Evolutionary conservation across 2,888 invertebrate species (phyloP), one percentile per base, ranked within the genome.

Genomic region (Sinopyrophorus schimmeli): DNA sequence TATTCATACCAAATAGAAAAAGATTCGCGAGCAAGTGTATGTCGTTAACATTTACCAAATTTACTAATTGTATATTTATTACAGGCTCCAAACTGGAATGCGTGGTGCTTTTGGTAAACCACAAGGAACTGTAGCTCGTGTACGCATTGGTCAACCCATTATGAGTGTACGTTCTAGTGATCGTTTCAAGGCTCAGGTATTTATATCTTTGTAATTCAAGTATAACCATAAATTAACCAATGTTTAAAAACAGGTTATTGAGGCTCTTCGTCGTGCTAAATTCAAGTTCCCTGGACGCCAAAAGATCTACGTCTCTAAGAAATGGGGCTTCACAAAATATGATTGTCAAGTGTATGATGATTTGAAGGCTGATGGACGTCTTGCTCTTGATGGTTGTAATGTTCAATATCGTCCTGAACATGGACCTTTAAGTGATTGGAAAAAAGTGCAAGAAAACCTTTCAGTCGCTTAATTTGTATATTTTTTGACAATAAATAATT

Each of bases 261-360:
- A 99, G 75, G 97, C 99, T 74, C 83, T 99, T 62, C 86, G 99
- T 76, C 91, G 99, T 83, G 98, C 99, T 60, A 99, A 99, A 81
- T 99, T 99, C 84, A 99, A 99, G 90, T 99, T 94, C 84, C 99
- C 99, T 42, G 99, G 99, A 58, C 91, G 99, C 69, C 99, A 99
- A 76, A 98, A 99, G 87, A 96, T 99, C 76, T 95, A 95, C 65
- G 84, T 97, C 7, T 98, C 98, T 30, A 95, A 96, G 79, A 96
- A 92, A 74, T 98, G 95, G 93, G 99, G 99, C 47, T 99, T 99
- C 79, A 99, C 99, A 12, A 97, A 94, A 75, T 99, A 94, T 76
- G 91, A 95, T 51, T 85, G 92, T 44, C 90, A 87, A 20, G 87
- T 87, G 49, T 99, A 89, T 68, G 94, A 96, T 73, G 80, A 81